Evolutionary conservation across 37 sponge, comb jelly and placozoan genomes (phyloP).

Genomic region (Lycopodina hypogea): DNA sequence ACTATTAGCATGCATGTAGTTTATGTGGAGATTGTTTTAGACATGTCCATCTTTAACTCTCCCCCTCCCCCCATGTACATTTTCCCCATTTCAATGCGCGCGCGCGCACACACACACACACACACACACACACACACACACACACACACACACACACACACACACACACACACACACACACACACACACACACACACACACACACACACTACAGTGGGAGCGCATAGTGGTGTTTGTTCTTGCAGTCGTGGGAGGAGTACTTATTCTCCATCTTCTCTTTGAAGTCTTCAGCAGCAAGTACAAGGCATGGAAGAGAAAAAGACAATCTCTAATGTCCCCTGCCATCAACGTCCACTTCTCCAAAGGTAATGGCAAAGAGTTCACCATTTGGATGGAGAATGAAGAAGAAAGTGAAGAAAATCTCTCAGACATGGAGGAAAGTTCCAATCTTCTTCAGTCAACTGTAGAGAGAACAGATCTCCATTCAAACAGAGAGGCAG

Average conservation of each 20-base stretch:
- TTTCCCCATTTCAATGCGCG: too few relatives aligned
- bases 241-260: conserved; percentile 11
- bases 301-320: neutral
- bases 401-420: neutral
- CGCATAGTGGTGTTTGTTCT: conserved; percentile 13
- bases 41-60: too few relatives aligned
- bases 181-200: neutral
- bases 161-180: neutral
- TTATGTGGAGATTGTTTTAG: too few relatives aligned
- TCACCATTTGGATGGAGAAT: neutral
- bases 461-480: neutral
- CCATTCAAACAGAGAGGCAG: neutral
- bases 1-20: too few relatives aligned
- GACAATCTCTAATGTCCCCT: neutral
- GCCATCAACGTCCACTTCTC: neutral
- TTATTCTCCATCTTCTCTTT: conserved; percentile 7
- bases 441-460: neutral
- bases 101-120: too few relatives aligned
- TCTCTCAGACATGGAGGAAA: neutral
- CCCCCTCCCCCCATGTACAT: too few relatives aligned
- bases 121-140: too few relatives aligned
- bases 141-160: too few relatives aligned
- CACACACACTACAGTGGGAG: conserved; percentile 3
- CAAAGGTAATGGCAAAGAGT: neutral
- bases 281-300: neutral